Evolutionary conservation across 37 sponge, comb jelly and placozoan genomes (phyloP).

Genomic region (Halisarca cf. caerulea): DNA sequence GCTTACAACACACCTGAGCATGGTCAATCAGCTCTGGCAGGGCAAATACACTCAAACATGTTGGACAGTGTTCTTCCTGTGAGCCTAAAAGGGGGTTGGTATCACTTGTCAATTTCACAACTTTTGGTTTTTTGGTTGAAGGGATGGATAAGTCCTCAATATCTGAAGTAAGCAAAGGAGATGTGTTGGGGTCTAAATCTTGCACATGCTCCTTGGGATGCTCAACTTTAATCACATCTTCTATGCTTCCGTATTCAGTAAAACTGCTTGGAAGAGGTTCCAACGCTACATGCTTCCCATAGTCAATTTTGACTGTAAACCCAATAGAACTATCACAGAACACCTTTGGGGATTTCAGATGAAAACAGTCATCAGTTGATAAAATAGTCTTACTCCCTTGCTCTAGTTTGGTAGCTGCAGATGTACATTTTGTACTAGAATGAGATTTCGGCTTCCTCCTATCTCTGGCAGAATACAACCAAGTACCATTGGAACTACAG

Average conservation of each 20-base stretch:
- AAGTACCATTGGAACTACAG: slow-evolving; percentile 60
- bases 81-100: neutral
- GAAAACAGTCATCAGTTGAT: slow-evolving; percentile 25
- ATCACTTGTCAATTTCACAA: neutral
- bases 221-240: no score
- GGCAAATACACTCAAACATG: slow-evolving; percentile 24
- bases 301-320: no score
- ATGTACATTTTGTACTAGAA: neutral
- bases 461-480: slow-evolving; percentile 19
- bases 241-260: no score
- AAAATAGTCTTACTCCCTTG: neutral
- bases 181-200: no score
- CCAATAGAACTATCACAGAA: neutral
- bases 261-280: no score
- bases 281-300: no score
- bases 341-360: slow-evolving; percentile 28
- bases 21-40: slow-evolving; percentile 37
- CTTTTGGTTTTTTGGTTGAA: no score
- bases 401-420: neutral
- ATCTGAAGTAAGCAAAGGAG: no score
- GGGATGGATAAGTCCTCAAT: no score
- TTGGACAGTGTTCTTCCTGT: slow-evolving; percentile 39
- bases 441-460: no score
- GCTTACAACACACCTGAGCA: slow-evolving; percentile 3
- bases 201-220: no score